A percentile compares a stretch with the other conserved stretches of the same genome.
These are phyloP conservation scores for Pachydiplax longipennis DNA, from an alignment of 2,888 invertebrate species.

Conservation along the genomic window DNA sequence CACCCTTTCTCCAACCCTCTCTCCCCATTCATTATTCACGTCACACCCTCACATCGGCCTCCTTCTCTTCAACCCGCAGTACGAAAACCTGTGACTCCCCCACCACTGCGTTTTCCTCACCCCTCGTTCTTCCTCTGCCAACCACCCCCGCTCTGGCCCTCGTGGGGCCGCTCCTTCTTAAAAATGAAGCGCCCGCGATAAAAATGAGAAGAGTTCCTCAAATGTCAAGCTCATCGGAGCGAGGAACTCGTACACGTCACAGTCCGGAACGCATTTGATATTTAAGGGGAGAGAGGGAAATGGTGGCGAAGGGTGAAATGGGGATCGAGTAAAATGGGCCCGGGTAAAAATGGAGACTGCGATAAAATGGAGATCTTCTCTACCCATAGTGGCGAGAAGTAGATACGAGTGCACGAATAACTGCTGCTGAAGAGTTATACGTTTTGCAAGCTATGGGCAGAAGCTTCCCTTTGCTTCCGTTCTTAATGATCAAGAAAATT, in stretches of 20 bases:
- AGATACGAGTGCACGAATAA: no score
- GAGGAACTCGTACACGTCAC: conserved; percentile 19
- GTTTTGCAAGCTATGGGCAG: no score
- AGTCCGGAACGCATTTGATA: conserved; percentile 36
- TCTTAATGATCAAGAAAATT: neutral
- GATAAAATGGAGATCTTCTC: neutral
- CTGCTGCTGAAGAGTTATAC: no score
- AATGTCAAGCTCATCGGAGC: conserved; percentile 38
- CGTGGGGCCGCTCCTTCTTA: neutral
- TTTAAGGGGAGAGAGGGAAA: neutral
- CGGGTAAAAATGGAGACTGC: neutral
- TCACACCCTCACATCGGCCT: neutral
- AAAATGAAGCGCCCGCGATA: conserved; percentile 37
- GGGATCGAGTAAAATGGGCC: neutral
- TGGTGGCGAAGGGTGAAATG: neutral
- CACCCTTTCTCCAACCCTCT: neutral
- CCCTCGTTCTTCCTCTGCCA: neutral
- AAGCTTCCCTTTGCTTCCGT: no score
- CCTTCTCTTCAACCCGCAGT: neutral
- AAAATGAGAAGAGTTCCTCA: conserved; percentile 27
- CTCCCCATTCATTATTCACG: conserved; percentile 23
- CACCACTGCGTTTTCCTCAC: neutral
- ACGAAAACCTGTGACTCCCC: neutral
- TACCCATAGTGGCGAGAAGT: no score
- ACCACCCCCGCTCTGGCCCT: neutral